phyloP scores from a whole-genome alignment of 1,140 invertebrate species.

The Atopsyche davidsoni region DNA sequence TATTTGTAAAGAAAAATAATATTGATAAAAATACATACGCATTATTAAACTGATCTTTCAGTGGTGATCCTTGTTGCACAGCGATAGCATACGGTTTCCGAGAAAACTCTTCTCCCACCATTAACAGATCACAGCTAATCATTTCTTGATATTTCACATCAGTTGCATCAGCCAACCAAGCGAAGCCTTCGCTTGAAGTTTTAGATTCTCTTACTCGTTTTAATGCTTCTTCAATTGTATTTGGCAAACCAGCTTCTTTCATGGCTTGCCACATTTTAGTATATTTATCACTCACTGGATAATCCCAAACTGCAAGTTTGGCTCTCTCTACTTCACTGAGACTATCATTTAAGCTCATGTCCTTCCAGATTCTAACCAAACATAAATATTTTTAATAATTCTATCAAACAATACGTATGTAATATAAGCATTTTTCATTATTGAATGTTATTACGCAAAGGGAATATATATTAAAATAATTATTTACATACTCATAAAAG shows the following conservation, averaged over 20 bases:
- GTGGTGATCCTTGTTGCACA: conserved; percentile 89
- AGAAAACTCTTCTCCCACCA: conserved; percentile 93
- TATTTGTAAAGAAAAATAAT: too few species aligned
- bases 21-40: conserved; percentile 72
- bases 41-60: conserved; percentile 88
- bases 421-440: background rate
- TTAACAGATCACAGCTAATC: conserved; percentile 85
- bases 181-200: conserved; percentile 79
- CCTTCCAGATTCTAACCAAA: conserved; percentile 86
- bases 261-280: conserved; percentile 98
- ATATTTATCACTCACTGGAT: conserved; percentile 96
- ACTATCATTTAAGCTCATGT: conserved; percentile 93
- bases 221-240: conserved; percentile 69
- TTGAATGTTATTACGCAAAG: background rate
- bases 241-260: conserved; percentile 80
- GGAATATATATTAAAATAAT: background rate
- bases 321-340: conserved; percentile 81
- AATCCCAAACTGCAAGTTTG: conserved; percentile 96
- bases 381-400: background rate
- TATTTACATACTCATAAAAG: conserved; percentile 83
- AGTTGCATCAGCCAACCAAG: conserved; percentile 90
- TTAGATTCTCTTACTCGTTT: conserved; percentile 67
- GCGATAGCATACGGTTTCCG: conserved; percentile 94
- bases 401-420: background rate
- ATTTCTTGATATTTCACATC: conserved; percentile 78